These are phyloP conservation scores for Cebus imitator DNA, from an alignment of 2,113 vertebrate species.

Conservation along the genomic window DNA sequence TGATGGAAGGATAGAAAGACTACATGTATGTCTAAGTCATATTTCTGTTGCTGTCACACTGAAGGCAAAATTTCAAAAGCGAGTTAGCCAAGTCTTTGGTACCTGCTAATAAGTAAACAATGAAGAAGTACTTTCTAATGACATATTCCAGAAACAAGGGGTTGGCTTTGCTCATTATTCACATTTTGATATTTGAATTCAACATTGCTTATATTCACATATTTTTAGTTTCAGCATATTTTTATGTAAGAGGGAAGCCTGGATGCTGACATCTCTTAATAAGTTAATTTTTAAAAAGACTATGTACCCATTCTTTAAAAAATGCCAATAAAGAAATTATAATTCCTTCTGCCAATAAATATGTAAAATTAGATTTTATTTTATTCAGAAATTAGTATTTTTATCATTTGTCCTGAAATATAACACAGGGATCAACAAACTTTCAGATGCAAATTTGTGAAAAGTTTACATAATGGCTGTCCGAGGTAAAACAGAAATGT, in stretches of 20 bases:
- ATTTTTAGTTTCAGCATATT: not conserved
- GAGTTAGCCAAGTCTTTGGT: not conserved
- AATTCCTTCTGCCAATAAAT: not conserved
- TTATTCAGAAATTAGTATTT: not conserved
- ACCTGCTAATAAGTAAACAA: not conserved
- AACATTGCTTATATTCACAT: not conserved
- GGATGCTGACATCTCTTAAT: not conserved
- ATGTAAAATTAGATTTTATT: not conserved
- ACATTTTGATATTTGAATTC: not conserved
- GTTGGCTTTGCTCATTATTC: not conserved
- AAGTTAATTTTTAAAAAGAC: not conserved
- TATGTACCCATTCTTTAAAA: not conserved
- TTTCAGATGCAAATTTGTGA: not conserved
- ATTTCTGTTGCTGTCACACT: not conserved
- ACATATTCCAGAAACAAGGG: not conserved
- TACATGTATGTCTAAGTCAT: accelerated
- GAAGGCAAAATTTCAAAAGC: not conserved
- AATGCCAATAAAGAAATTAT: not conserved
- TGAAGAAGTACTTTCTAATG: not conserved
- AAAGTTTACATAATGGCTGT: not conserved
- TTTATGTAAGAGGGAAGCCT: not conserved
- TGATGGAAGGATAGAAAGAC: not conserved
- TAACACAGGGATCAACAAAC: not conserved
- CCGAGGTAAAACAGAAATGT: not conserved
- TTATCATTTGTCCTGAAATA: not conserved